Conservation (phyloP, 2,797 vertebrate species). For the Falco berigora region DNA sequence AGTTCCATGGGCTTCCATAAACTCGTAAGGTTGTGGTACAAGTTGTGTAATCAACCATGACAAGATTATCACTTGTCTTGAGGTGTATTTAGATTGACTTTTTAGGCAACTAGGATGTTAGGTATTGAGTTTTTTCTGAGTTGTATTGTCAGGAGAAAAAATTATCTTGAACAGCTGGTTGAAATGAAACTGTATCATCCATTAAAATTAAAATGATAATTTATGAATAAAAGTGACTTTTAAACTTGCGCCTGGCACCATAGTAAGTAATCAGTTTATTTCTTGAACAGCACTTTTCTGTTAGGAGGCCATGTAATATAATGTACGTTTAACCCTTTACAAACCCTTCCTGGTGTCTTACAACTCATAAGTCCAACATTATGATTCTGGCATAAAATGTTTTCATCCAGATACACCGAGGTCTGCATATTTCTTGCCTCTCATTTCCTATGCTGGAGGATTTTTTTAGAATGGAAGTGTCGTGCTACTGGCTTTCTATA, state of each 20-base stretch:
- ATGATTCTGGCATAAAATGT: not conserved
- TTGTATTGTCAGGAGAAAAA: constrained; percentile 23
- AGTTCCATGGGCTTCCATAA: constrained; percentile 4
- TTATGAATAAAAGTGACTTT: constrained; percentile 45
- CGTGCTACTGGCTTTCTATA: not conserved
- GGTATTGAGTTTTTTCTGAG: constrained; percentile 23
- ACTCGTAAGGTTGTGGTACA: constrained; percentile 17
- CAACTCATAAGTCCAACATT: not conserved
- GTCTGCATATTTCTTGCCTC: not conserved
- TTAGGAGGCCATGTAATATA: not conserved
- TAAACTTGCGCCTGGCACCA: constrained; percentile 1
- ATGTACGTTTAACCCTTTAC: constrained; percentile 28
- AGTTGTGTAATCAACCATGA: constrained; percentile 50
- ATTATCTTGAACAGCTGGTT: constrained; percentile 16
- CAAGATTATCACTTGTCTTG: constrained; percentile 45
- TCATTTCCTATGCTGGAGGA: not conserved
- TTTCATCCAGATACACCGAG: not conserved
- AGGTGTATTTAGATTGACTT: constrained; percentile 52
- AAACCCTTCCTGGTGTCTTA: not conserved
- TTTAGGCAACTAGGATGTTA: constrained; percentile 23
- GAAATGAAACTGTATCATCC: constrained; percentile 16
- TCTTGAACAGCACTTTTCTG: constrained; percentile 15
- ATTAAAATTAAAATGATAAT: constrained; percentile 24
- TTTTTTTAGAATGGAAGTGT: not conserved
- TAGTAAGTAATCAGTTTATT: constrained; percentile 1